phyloP scores from a whole-genome alignment of 2,888 invertebrate species.

The Melipona beecheii region DNA sequence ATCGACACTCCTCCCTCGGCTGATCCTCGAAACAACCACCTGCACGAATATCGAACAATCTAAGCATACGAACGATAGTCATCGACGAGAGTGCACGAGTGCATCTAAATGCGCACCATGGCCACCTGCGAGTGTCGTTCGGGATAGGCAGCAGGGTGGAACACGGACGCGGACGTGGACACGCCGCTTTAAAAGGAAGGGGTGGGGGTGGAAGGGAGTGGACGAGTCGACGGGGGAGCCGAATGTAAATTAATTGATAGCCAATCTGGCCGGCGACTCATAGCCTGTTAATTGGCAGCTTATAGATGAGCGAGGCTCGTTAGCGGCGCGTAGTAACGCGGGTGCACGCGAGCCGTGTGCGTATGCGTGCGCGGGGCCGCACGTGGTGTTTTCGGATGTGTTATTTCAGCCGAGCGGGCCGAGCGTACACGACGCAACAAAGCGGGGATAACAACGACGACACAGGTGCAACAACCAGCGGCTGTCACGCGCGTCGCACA shows the following conservation, averaged over 20 bases:
- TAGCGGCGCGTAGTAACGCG: constrained; percentile 73
- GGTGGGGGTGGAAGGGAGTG: constrained; percentile 6
- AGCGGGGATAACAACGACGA: constrained; percentile 67
- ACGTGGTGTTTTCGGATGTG: constrained; percentile 67
- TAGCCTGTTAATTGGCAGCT: constrained; percentile 82
- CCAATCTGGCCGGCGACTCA: constrained; percentile 78
- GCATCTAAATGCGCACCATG: constrained; percentile 4
- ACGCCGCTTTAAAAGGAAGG: neutral
- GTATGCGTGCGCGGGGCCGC: constrained; percentile 49
- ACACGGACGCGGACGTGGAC: constrained; percentile 5
- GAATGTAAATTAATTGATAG: constrained; percentile 82
- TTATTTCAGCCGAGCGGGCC: constrained; percentile 65
- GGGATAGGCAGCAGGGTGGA: constrained; percentile 5
- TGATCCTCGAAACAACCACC: neutral
- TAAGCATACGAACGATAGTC: constrained; percentile 22
- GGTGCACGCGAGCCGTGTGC: constrained; percentile 11
- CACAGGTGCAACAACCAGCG: constrained; percentile 65
- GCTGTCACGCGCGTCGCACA: constrained; percentile 56
- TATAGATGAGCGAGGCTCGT: constrained; percentile 80
- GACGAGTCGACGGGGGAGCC: constrained; percentile 12
- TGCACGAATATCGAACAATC: neutral
- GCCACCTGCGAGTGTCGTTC: constrained; percentile 39
- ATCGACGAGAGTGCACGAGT: constrained; percentile 5
- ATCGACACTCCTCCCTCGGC: neutral
- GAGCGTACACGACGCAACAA: constrained; percentile 58